Evolutionary conservation across 2,113 vertebrate species (phyloP).

Genomic region (Mustela nigripes): DNA sequence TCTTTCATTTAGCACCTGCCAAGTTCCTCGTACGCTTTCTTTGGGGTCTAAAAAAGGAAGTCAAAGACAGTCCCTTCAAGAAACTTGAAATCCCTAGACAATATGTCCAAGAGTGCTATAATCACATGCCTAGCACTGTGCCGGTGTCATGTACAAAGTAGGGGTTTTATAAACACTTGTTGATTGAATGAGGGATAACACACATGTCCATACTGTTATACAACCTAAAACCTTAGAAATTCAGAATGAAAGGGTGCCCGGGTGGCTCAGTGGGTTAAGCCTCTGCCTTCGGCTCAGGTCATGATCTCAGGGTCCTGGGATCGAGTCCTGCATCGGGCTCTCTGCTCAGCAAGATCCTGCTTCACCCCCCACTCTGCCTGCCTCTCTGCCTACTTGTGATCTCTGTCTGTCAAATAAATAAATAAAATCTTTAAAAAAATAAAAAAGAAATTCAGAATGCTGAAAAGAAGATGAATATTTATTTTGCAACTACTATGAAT

Average conservation of each 20-base stretch:
- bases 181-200: neutral
- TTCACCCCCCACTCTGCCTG: too few relatives aligned
- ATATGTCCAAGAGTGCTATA: neutral
- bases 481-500: neutral
- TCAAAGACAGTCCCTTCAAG: neutral
- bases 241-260: neutral
- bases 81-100: neutral
- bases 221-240: neutral
- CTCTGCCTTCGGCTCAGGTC: too few relatives aligned
- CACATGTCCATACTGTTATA: neutral
- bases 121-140: neutral
- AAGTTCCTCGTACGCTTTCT: neutral
- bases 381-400: too few relatives aligned
- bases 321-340: too few relatives aligned
- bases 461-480: constrained; percentile 39
- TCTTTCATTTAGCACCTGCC: constrained; percentile 8
- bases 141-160: neutral
- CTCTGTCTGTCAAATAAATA: too few relatives aligned
- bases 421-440: too few relatives aligned
- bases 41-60: neutral
- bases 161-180: neutral
- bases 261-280: too few relatives aligned
- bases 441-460: neutral
- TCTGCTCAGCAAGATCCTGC: too few relatives aligned
- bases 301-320: too few relatives aligned